phyloP scores from a whole-genome alignment of 2,797 vertebrate species.

The Phoebastria nigripes region DNA sequence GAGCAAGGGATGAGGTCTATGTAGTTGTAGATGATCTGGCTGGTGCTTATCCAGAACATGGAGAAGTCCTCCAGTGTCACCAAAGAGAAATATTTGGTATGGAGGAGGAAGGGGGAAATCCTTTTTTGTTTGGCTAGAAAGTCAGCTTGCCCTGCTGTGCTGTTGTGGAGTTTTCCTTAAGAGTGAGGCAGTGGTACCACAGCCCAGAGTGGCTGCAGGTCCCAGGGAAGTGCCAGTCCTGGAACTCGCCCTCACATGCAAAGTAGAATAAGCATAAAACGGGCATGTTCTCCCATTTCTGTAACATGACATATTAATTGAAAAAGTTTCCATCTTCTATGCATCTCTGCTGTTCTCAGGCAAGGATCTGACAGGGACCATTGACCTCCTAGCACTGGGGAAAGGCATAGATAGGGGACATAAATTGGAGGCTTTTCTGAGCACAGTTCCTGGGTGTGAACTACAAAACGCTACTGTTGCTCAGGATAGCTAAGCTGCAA shows the following conservation, averaged over 20 bases:
- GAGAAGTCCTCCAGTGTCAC: neutral
- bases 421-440: neutral
- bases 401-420: neutral
- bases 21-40: neutral
- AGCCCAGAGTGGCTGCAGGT: neutral
- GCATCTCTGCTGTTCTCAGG: neutral
- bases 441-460: neutral
- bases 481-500: neutral
- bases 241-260: neutral
- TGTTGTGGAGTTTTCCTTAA: neutral
- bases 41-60: neutral
- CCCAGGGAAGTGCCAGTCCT: neutral
- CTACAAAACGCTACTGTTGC: neutral
- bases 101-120: neutral
- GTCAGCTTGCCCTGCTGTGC: neutral
- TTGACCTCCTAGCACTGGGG: neutral
- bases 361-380: neutral
- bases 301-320: neutral
- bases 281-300: neutral
- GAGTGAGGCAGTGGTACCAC: neutral
- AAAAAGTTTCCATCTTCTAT: neutral
- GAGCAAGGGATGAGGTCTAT: neutral
- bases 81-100: neutral
- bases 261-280: neutral
- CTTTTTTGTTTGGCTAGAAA: neutral